Evolutionary conservation across 2,113 vertebrate genomes (phyloP).

Genomic region (Hoplias malabaricus): DNA sequence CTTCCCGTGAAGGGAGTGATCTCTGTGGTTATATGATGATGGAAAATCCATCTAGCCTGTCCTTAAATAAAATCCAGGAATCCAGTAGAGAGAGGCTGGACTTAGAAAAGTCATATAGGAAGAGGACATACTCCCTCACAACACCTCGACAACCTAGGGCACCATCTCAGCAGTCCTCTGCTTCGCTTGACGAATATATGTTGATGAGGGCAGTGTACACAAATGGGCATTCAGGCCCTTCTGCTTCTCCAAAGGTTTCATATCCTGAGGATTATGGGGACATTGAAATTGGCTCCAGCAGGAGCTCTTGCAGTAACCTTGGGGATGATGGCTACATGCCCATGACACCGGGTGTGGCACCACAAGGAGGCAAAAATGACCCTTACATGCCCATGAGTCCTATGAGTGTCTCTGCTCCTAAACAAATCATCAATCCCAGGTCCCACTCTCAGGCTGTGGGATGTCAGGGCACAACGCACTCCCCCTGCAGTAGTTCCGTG

Average conservation of each 20-base stretch:
- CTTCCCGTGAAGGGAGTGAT: conserved; percentile 78
- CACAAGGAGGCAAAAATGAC: conserved; percentile 64
- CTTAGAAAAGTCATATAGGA: conserved; percentile 36
- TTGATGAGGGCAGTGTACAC: conserved; percentile 87
- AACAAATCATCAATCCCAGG: conserved; percentile 89
- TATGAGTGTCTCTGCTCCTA: conserved; percentile 91
- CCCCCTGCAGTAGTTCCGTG: conserved; percentile 80
- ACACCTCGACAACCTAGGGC: conserved; percentile 83
- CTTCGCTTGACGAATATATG: conserved; percentile 92
- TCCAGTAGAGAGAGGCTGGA: conserved; percentile 37
- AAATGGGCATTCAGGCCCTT: conserved; percentile 75
- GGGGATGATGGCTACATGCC: conserved; percentile 90
- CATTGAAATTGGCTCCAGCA: conserved; percentile 76
- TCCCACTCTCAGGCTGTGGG: conserved; percentile 61
- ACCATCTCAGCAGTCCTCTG: conserved; percentile 64
- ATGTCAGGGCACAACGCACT: conserved; percentile 72
- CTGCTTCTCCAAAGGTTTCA: conserved; percentile 79
- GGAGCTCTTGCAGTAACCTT: conserved; percentile 71
- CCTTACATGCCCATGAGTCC: conserved; percentile 95
- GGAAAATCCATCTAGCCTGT: conserved; percentile 53
- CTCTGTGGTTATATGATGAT: conserved; percentile 88
- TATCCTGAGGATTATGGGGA: conserved; percentile 89
- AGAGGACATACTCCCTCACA: conserved; percentile 76
- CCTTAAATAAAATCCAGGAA: conserved; percentile 29
- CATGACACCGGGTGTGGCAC: conserved; percentile 84